Base-by-base conservation (phyloP, 2,113 vertebrate genomes). In the Riparia riparia region DNA sequence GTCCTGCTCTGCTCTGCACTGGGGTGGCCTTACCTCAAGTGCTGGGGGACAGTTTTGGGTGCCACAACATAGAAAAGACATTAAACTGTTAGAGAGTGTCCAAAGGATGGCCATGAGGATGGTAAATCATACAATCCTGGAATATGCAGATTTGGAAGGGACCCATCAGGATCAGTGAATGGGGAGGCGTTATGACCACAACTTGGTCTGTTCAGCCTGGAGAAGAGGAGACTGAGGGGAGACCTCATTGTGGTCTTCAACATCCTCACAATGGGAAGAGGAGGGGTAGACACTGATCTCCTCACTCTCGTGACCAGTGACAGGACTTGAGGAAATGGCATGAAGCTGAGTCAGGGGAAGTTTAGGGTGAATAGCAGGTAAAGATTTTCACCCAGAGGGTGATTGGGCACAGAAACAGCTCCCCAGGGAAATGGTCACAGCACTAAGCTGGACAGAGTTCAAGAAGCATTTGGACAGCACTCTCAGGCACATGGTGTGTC, bases 1-100 rank as follows among this genome's bases (percentile, higher is more conserved):
- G 28, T n/a, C 28, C 58, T 3, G 5, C 22, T 47, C n/a, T 73
- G 49, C 41, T 49, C 44, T 49, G 44, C 3, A 1, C 28, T 56
- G 42, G 19, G 18, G 3, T 0, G 0, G 5, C 29, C 24, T 49
- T 42, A 29, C n/a, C 60, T 66, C 1, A 0, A 57, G 29, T 65
- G 18, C 34, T 57, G 51, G 19, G 50, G 15, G 0, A 37, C 29
- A 49, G 12, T 12, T 74, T 28, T 49, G 42, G 12, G 51, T 4
- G 6, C 8, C 15, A 42, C 16, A 74, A 17, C 11, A 34, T 29
- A 25, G 65, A 56, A 54, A 56, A 32, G 17, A 39, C 14, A 15
- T 73, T 7, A 39, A 54, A 15, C 17, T 41, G 9, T 65, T 28
- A 47, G 22, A 51, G 32, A 41, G 22, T 2, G 2, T 39, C 58